Evolutionary conservation across 2,797 vertebrate genomes (phyloP).

Genomic region (Cuniculus paca): DNA sequence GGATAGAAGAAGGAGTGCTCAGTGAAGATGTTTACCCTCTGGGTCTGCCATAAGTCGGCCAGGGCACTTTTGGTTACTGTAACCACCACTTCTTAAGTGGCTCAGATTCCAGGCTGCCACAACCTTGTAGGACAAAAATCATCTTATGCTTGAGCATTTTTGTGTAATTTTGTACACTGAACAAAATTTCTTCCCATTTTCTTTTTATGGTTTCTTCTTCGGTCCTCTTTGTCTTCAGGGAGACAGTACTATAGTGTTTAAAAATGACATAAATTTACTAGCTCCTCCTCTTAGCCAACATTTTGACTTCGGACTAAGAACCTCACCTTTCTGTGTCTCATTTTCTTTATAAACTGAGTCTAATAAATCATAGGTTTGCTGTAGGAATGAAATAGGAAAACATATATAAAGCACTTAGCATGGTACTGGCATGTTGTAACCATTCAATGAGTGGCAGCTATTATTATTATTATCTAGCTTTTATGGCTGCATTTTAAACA

Average conservation of each 20-base stretch:
- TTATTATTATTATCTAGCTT: conserved; percentile 67
- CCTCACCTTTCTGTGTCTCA: conserved; percentile 60
- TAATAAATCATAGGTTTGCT: conserved; percentile 75
- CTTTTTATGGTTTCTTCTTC: neutral
- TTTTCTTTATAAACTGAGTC: conserved; percentile 69
- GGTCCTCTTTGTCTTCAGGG: neutral
- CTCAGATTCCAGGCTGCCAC: neutral
- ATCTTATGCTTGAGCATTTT: neutral
- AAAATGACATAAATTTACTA: conserved; percentile 39
- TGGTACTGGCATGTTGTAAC: conserved; percentile 43
- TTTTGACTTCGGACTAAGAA: conserved; percentile 69
- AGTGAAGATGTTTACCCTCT: neutral
- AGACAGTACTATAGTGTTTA: neutral
- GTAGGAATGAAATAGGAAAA: conserved; percentile 63
- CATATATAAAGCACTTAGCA: conserved; percentile 46
- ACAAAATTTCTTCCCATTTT: neutral
- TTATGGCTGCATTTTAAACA: conserved; percentile 72
- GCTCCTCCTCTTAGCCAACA: neutral
- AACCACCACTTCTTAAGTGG: neutral
- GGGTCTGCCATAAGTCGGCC: neutral
- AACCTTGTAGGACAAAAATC: neutral
- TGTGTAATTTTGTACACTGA: neutral
- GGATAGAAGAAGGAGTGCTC: neutral
- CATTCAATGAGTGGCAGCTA: conserved; percentile 14
- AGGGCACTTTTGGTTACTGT: neutral